A percentile compares a stretch with the other conserved stretches of the same genome.
These are phyloP conservation scores for Baccha elongata DNA, from an alignment of 2,888 invertebrate genomes.

Conservation along the genomic window DNA sequence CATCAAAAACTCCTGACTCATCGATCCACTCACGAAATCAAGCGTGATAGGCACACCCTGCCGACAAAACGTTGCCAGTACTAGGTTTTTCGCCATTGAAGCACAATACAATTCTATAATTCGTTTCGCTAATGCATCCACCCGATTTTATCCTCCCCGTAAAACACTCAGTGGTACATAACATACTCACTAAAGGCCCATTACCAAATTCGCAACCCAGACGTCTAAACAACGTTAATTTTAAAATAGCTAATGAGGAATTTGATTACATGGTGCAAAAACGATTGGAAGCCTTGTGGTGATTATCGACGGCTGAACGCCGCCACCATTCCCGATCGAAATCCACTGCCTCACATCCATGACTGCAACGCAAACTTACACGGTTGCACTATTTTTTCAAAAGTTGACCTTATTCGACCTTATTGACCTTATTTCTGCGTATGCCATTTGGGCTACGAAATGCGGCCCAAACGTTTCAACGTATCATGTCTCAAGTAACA, in stretches of 20 bases:
- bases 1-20: slow-evolving; percentile 20
- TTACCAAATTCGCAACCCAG: slow-evolving; percentile 29
- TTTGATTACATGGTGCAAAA: slow-evolving; percentile 27
- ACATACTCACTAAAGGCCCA: slow-evolving; percentile 25
- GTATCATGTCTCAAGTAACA: slow-evolving; percentile 65
- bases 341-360: too few species aligned
- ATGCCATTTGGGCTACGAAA: slow-evolving; percentile 78
- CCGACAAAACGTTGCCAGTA: too few species aligned
- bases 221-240: slow-evolving; percentile 23
- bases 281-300: slow-evolving; percentile 42
- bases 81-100: slow-evolving; percentile 8
- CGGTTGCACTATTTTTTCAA: slow-evolving; percentile 17
- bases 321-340: background rate
- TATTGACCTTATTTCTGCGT: slow-evolving; percentile 76
- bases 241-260: slow-evolving; percentile 32
- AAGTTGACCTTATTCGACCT: slow-evolving; percentile 68
- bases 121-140: slow-evolving; percentile 10
- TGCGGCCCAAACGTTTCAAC: slow-evolving; percentile 34
- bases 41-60: too few species aligned
- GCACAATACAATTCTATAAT: background rate
- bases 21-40: too few species aligned
- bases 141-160: too few species aligned
- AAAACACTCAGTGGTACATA: slow-evolving; percentile 23
- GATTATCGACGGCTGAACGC: slow-evolving; percentile 33
- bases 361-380: slow-evolving; percentile 10